Evolutionary conservation across 2,797 vertebrate species (phyloP).

Genomic region (Phaenicophaeus curvirostris): DNA sequence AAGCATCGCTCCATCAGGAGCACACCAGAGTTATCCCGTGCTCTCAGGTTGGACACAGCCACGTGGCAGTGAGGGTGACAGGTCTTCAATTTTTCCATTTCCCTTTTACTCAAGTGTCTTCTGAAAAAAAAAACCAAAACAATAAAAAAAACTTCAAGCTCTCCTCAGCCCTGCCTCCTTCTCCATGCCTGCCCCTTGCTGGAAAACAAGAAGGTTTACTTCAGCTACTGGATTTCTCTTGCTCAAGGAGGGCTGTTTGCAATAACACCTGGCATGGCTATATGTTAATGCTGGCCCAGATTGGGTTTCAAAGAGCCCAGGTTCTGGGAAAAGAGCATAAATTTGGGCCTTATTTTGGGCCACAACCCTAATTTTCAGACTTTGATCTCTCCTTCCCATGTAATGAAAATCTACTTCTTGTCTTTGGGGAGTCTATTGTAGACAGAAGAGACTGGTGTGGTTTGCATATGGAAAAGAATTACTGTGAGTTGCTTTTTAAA

Average conservation of each 20-base stretch:
- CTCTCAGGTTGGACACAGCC: neutral
- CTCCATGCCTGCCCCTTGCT: neutral
- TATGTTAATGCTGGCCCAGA: neutral
- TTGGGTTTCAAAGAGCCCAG: neutral
- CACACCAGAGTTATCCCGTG: neutral
- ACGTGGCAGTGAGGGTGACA: neutral
- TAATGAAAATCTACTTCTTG: neutral
- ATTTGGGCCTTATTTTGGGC: neutral
- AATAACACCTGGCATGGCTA: neutral
- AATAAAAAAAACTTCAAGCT: neutral
- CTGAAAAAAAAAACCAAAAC: neutral
- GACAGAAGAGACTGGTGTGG: neutral
- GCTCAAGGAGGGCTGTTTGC: neutral
- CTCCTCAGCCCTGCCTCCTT: neutral
- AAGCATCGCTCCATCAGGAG: neutral
- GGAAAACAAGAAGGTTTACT: neutral
- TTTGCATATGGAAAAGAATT: constrained; percentile 12
- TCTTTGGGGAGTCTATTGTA: neutral
- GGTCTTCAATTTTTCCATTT: neutral
- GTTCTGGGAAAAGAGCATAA: neutral
- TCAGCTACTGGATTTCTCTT: neutral
- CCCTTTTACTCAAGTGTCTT: neutral
- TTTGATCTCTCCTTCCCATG: neutral
- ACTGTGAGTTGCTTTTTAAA: neutral
- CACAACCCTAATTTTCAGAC: neutral